A percentile compares a stretch with the other conserved stretches of the same genome.
These are phyloP conservation scores for Papilio elwesi DNA, from an alignment of 2,888 invertebrate species.

Conservation along the genomic window DNA sequence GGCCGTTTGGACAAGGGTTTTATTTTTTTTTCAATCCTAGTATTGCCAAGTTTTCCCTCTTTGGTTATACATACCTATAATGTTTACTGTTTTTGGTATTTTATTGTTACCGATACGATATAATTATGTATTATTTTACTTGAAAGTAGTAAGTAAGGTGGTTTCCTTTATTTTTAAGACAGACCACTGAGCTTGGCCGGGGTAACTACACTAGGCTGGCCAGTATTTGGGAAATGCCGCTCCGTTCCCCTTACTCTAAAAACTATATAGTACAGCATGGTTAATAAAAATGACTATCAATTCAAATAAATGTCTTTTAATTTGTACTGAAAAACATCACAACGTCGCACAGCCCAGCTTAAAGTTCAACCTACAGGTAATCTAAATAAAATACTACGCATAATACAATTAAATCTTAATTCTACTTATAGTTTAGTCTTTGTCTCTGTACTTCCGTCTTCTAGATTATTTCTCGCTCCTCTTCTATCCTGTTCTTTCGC, in stretches of 20 bases:
- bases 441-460: constrained; percentile 47
- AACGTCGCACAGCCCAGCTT: constrained; percentile 26
- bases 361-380: constrained; percentile 40
- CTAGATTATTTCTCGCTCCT: constrained; percentile 41
- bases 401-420: background rate
- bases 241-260: too few relatives aligned
- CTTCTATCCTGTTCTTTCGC: constrained; percentile 76
- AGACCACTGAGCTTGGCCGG: too few relatives aligned
- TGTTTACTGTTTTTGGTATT: too few relatives aligned
- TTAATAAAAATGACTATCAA: background rate
- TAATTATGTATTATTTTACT: too few relatives aligned
- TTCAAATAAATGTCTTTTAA: constrained; percentile 11
- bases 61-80: too few relatives aligned
- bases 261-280: too few relatives aligned
- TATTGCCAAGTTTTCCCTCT: too few relatives aligned
- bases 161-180: too few relatives aligned
- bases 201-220: too few relatives aligned
- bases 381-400: constrained; percentile 22
- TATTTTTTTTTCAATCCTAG: background rate
- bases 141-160: too few relatives aligned
- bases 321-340: constrained; percentile 33
- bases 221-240: too few relatives aligned
- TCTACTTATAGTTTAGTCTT: constrained; percentile 54
- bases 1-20: constrained; percentile 11
- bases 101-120: too few relatives aligned